Evolutionary conservation across 2,797 vertebrate species (phyloP).

Genomic region (Phoebastria nigripes): DNA sequence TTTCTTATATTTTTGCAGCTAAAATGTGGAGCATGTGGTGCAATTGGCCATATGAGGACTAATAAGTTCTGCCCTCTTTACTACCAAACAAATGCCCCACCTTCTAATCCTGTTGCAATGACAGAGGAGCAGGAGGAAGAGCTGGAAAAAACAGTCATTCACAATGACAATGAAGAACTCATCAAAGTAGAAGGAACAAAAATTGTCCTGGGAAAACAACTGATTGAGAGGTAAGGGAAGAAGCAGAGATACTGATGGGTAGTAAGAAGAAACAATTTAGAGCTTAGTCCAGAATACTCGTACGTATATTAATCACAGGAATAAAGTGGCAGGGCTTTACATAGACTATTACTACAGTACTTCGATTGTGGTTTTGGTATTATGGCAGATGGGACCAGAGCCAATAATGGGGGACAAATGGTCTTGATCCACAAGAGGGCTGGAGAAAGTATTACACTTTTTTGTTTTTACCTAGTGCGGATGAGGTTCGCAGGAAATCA

Average conservation of each 20-base stretch:
- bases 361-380: not conserved
- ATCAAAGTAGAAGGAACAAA: conserved; percentile 99
- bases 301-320: not conserved
- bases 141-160: conserved; percentile 96
- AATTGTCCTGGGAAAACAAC: conserved; percentile 96
- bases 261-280: not conserved
- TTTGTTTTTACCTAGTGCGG: conserved; percentile 80
- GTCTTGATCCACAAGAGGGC: not conserved
- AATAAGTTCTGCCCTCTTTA: conserved; percentile 98
- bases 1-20: conserved; percentile 76
- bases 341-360: not conserved
- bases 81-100: conserved; percentile 97
- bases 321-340: not conserved
- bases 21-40: conserved; percentile 97
- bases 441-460: not conserved
- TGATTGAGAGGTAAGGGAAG: conserved; percentile 90
- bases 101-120: conserved; percentile 99
- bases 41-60: conserved; percentile 98
- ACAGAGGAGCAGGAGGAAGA: conserved; percentile 98
- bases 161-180: conserved; percentile 97
- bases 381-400: not conserved
- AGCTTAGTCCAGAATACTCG: not conserved
- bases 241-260: not conserved
- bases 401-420: not conserved
- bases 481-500: conserved; percentile 96